Percentiles rank a stretch among this genome's conserved stretches.
Conservation (phyloP, 1,140 invertebrate species). For the Drosophila miranda region DNA sequence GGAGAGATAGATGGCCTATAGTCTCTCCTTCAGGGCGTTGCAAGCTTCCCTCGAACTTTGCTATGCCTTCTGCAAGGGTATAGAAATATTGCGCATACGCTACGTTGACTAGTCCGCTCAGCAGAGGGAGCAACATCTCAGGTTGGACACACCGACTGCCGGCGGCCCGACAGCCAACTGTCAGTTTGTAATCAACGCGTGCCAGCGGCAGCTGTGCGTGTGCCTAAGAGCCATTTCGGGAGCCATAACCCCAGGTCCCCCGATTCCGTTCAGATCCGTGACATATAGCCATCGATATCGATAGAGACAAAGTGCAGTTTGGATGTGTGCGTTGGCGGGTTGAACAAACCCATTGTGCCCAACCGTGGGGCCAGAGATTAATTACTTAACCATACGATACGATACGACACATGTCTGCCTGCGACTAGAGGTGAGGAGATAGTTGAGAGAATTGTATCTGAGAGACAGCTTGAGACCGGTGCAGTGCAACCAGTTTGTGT, state of each 20-base stretch:
- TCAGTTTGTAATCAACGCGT: slow-evolving; percentile 70
- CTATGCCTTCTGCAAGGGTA: no score
- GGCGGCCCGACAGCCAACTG: slow-evolving; percentile 48
- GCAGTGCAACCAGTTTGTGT: slow-evolving; percentile 23
- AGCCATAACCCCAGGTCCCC: neutral
- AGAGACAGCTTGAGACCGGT: slow-evolving; percentile 27
- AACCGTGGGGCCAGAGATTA: slow-evolving; percentile 28
- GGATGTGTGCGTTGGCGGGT: neutral
- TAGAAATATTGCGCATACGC: slow-evolving; percentile 64
- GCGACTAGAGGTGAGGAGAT: slow-evolving; percentile 15
- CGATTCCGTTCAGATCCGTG: slow-evolving; percentile 12
- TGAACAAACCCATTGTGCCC: slow-evolving; percentile 16
- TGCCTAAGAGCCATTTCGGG: slow-evolving; percentile 41
- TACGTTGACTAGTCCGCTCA: slow-evolving; percentile 45
- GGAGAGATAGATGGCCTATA: no score
- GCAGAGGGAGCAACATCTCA: slow-evolving; percentile 26
- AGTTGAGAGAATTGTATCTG: slow-evolving; percentile 7
- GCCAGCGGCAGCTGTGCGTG: slow-evolving; percentile 59
- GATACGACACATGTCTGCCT: slow-evolving; percentile 30
- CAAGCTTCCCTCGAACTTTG: no score
- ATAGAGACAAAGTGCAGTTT: slow-evolving; percentile 15
- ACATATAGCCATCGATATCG: slow-evolving; percentile 22
- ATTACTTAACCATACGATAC: slow-evolving; percentile 43
- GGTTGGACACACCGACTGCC: slow-evolving; percentile 32
- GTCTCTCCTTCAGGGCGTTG: no score